A percentile compares a stretch with the other conserved stretches of the same genome.
phyloP scores from a whole-genome alignment of 2,113 vertebrate genomes.

The Struthio camelus region DNA sequence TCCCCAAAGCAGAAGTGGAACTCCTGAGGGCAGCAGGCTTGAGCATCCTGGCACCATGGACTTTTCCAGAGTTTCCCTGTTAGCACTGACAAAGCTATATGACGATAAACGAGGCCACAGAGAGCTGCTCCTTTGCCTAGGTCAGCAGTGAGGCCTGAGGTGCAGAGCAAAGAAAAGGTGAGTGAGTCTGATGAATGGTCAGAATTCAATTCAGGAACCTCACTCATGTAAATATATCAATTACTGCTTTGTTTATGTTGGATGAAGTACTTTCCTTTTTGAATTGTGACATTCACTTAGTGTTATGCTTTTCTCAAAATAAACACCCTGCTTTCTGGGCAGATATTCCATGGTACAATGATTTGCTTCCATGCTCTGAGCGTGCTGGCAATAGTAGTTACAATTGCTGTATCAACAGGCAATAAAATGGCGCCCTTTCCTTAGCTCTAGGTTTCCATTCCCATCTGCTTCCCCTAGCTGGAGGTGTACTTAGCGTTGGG shows the following conservation, averaged over 20 bases:
- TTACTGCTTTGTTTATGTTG: constrained; percentile 58
- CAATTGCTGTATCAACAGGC: neutral
- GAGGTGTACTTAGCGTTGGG: neutral
- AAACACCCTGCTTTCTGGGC: constrained; percentile 44
- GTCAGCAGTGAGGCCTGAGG: neutral
- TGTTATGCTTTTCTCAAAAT: constrained; percentile 45
- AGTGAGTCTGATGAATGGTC: neutral
- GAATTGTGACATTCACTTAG: constrained; percentile 37
- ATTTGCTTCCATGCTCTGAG: neutral
- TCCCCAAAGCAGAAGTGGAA: neutral
- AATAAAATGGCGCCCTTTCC: neutral
- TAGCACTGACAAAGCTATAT: neutral
- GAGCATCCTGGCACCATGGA: fast-evolving
- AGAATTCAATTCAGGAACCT: constrained; percentile 23
- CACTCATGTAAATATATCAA: constrained; percentile 34
- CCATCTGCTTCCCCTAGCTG: neutral
- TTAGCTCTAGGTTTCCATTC: neutral
- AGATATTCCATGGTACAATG: constrained; percentile 10
- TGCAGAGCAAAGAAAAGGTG: neutral
- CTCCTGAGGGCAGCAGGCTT: neutral
- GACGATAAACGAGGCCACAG: neutral
- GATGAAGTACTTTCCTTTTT: constrained; percentile 9
- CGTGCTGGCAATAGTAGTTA: neutral
- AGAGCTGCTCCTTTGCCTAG: neutral
- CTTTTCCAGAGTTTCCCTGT: neutral